A percentile compares a stretch with the other conserved stretches of the same genome.
Evolutionary conservation across 2,113 vertebrate species (phyloP).

Genomic region (Sminthopsis crassicaudata): DNA sequence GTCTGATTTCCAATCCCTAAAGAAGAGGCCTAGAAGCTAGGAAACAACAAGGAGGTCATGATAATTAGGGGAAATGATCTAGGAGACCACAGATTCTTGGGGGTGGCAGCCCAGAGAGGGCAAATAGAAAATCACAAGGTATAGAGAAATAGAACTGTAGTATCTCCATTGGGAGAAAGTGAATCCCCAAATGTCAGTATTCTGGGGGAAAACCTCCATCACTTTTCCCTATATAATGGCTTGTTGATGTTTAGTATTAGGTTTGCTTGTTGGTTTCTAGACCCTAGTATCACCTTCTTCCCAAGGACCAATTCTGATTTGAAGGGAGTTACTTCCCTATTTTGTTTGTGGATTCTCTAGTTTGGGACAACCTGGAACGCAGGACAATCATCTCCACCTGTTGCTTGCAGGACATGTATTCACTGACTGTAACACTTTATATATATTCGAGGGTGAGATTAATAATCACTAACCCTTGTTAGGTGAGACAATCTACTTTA

Average conservation of each 20-base stretch:
- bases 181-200: neutral
- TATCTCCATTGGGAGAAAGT: neutral
- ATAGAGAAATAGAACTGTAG: neutral
- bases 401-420: neutral
- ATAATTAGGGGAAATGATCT: neutral
- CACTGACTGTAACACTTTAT: neutral
- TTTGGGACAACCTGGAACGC: neutral
- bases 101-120: neutral
- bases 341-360: neutral
- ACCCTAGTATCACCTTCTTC: neutral
- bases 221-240: neutral
- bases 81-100: neutral
- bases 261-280: neutral
- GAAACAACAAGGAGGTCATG: neutral
- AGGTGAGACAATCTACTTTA: neutral
- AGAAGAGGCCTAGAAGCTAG: neutral
- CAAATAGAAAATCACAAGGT: neutral
- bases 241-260: neutral
- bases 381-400: neutral
- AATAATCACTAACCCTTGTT: neutral
- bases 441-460: neutral
- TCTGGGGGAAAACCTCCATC: neutral
- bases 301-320: neutral
- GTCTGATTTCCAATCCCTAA: neutral
- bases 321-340: neutral